A percentile compares a stretch with the other conserved stretches of the same genome.
phyloP scores from a whole-genome alignment of 2,888 invertebrate species.

The Scaptodrosophila latifasciaeformis region DNA sequence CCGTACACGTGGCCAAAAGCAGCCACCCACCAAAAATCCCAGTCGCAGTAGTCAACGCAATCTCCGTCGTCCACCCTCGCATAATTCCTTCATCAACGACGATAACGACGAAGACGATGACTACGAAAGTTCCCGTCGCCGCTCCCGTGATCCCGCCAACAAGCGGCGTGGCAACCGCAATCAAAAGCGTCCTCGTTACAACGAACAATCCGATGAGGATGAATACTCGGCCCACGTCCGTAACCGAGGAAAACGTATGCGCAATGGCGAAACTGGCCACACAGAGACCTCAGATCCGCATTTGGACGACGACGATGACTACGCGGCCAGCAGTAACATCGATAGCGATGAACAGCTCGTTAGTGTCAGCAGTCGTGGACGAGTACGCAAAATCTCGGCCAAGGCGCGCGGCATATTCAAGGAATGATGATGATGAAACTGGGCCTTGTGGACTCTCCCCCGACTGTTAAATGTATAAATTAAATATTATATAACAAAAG shows the following conservation, averaged over 20 bases:
- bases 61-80: conserved; percentile 41
- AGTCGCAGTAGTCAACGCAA: conserved; percentile 38
- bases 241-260: conserved; percentile 42
- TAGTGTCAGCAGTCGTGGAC: conserved; percentile 86
- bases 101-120: conserved; percentile 68
- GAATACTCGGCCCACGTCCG: conserved; percentile 56
- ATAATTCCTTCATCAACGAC: conserved; percentile 54
- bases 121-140: no score
- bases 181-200: conserved; percentile 77
- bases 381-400: conserved; percentile 88
- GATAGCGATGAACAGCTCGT: conserved; percentile 73
- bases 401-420: conserved; percentile 82
- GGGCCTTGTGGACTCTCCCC: conserved; percentile 36
- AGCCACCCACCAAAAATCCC: conserved; percentile 16
- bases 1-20: conserved; percentile 22
- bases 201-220: conserved; percentile 79
- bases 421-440: conserved; percentile 66
- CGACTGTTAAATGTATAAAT: conserved; percentile 65
- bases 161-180: conserved; percentile 62
- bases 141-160: conserved; percentile 6
- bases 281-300: conserved; percentile 35
- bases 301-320: conserved; percentile 13
- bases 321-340: conserved; percentile 44
- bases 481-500: conserved; percentile 35
- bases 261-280: conserved; percentile 44